Conservation (phyloP, 2,113 vertebrate species). For the Bubo scandiacus region DNA sequence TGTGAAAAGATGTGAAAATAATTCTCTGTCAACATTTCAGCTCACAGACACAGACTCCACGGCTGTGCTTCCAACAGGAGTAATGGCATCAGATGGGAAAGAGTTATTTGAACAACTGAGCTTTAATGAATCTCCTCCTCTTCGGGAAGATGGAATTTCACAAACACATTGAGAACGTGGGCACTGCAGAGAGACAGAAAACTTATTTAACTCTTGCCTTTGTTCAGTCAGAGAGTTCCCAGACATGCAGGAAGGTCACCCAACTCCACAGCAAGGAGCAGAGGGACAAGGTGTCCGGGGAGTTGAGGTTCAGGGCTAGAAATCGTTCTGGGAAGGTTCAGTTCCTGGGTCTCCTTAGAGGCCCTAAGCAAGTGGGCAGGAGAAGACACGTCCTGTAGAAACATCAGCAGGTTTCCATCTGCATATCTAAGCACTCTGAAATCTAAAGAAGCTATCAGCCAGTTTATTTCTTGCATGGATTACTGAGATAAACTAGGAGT, state of each 20-base stretch:
- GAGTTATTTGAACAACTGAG: neutral
- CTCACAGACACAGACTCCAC: neutral
- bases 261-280: neutral
- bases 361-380: neutral
- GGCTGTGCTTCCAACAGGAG: neutral
- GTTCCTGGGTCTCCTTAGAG: neutral
- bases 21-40: conserved; percentile 45
- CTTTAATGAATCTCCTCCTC: neutral
- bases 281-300: neutral
- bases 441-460: neutral
- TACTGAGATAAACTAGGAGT: neutral
- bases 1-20: conserved; percentile 9
- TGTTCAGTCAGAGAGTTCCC: neutral
- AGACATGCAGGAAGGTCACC: accelerated
- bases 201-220: neutral
- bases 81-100: neutral
- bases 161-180: neutral
- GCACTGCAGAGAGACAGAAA: neutral
- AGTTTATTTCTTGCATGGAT: neutral
- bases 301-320: neutral
- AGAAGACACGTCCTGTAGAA: neutral
- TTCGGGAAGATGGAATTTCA: neutral
- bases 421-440: neutral
- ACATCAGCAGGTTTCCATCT: accelerated
- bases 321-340: neutral